phyloP scores from a whole-genome alignment of 2,797 vertebrate species.

The Falco rusticolus region DNA sequence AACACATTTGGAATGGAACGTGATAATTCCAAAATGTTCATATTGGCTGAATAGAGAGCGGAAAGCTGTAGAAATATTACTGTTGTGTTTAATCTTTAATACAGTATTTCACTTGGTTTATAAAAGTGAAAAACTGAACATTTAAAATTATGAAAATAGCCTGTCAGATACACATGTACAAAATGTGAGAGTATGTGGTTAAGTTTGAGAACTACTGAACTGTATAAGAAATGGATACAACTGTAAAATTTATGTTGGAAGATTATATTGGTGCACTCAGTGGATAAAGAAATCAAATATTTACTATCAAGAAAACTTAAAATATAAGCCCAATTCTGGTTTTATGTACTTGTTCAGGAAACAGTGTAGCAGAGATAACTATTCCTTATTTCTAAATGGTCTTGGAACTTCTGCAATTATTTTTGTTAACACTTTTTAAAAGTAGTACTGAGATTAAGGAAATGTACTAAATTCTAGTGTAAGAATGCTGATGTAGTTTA shows the following conservation, averaged over 20 bases:
- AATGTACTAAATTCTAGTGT: neutral
- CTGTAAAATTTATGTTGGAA: neutral
- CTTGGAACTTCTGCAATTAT: neutral
- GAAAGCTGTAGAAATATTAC: neutral
- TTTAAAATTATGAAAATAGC: neutral
- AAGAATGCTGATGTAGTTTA: neutral
- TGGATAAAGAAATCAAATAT: neutral
- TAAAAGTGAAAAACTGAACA: neutral
- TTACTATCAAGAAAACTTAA: neutral
- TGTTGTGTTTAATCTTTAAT: neutral
- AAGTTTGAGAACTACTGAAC: neutral
- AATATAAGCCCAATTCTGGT: neutral
- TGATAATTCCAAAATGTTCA: neutral
- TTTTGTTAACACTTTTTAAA: neutral
- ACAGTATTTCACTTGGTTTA: neutral
- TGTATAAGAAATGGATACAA: neutral
- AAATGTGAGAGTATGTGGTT: neutral
- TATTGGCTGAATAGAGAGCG: neutral
- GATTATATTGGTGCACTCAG: fast-evolving
- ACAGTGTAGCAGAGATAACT: neutral
- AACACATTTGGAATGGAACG: neutral
- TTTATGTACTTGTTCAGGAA: neutral
- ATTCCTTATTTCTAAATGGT: neutral
- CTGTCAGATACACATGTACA: neutral
- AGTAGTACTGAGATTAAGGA: neutral